phyloP scores from a whole-genome alignment of 1,140 invertebrate species.

The Pachypsylla venusta region DNA sequence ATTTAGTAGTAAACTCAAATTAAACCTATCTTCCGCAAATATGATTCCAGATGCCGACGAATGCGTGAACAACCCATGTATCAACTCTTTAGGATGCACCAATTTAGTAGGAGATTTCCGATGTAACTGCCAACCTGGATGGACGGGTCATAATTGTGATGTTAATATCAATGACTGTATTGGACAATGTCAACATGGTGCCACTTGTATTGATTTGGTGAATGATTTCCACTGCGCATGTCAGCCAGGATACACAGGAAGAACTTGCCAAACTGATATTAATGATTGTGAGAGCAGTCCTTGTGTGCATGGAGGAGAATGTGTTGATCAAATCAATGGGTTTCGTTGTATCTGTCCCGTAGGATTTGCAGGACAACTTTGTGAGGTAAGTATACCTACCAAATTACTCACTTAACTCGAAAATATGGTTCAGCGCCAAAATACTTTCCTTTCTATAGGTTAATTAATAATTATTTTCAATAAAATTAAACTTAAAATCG shows the following conservation, averaged over 20 bases:
- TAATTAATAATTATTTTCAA: no score
- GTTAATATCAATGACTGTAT: constrained; percentile 79
- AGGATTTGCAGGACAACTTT: constrained; percentile 60
- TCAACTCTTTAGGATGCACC: constrained; percentile 58
- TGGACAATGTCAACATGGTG: constrained; percentile 72
- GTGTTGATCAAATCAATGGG: constrained; percentile 60
- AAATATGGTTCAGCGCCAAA: no score
- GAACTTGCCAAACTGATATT: constrained; percentile 57
- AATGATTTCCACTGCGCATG: constrained; percentile 68
- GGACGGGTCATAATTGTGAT: constrained; percentile 73
- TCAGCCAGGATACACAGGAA: constrained; percentile 63
- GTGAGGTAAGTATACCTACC: constrained; percentile 45
- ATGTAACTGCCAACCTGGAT: constrained; percentile 66
- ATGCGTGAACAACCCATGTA: constrained; percentile 44
- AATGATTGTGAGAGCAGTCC: constrained; percentile 58
- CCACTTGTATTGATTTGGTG: constrained; percentile 67
- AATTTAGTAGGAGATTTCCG: constrained; percentile 69
- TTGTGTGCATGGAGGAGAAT: constrained; percentile 71
- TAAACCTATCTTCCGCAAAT: no score
- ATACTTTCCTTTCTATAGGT: no score
- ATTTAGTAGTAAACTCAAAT: no score
- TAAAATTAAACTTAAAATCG: no score
- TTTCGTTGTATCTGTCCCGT: constrained; percentile 72
- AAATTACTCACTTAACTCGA: neutral
- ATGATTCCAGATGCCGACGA: constrained; percentile 40